Base-by-base conservation (phyloP, 1,140 invertebrate genomes). In the Plutomurus gul region DNA sequence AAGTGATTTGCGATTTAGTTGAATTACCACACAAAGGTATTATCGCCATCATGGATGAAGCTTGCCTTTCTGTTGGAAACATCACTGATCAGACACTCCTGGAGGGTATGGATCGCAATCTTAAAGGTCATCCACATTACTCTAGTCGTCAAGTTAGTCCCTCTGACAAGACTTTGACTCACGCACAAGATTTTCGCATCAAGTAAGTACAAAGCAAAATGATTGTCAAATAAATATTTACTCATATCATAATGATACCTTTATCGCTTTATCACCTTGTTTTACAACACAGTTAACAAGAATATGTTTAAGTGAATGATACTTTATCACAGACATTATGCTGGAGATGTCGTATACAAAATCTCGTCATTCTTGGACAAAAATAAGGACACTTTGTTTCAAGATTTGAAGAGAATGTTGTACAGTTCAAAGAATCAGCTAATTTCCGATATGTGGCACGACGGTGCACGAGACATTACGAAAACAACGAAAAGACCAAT, bases 301-400 rank as follows among this genome's bases (percentile, higher is more conserved):
- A 43, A n/a, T 43, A 10, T 43, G 8, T 40, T 18, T 0, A 22
- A 40, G 7, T 43, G 3, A 40, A 37, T 70, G 16, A 4, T 65
- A 33, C 4, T 30, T 7, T 4, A 78, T 84, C n/a, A n/a, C n/a
- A 91, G 91, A 27, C 96, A 98, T 85, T 98, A 98, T 86, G 96
- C 96, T 3, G 96, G 96, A n/a, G 95, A 97, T 87, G 96, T 99
- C 2, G 93, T 93, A 22, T 99, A 99, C 87, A 92, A 90, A 80
- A 92, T 97, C 39, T 90, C 90, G 39, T 95, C 95, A 13, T 98
- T 98, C 86, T 90, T 98, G 85, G 96, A 98, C 85, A 98, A 98
- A 88, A 98, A 99, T 86, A 96, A 93, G 87, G 96, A 98, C 86
- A 94, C 94, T 1, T 87, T 98, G 18, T 98, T 95, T 87, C 96